Base-by-base conservation (phyloP, 2,888 invertebrate species). In the Isotomurus palustris region DNA sequence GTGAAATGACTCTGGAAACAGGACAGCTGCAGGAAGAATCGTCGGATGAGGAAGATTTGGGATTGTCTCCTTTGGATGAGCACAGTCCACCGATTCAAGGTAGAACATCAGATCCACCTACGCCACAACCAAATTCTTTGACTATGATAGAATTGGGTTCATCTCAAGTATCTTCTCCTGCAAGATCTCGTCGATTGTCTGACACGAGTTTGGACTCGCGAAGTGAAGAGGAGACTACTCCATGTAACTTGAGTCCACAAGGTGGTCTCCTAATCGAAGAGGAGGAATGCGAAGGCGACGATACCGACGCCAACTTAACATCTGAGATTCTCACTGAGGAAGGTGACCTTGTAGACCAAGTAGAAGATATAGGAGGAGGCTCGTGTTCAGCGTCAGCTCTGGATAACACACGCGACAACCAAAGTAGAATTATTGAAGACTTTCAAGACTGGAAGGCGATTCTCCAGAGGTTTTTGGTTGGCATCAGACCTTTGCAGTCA, bases 21-120 rank as follows among this genome's bases (percentile, higher is more conserved):
- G 59, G 57, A 10, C 58, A 64, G 22, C 14, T 50, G 2, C 79
- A 83, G 4, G 88, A 88, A 72, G 88, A 89, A 75, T 88, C 87
- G 2, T 89, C 88, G 0, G 89, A 89, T 73, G 87, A 87, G 71
- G 86, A 89, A 73, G 80, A 82, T 6, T 86, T 86, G 53, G 90
- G 90, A 45, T 88, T 91, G 72, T 87, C 87, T 4, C 88, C 87
- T 0, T 75, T 87, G 45, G 87, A 87, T 70, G 88, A 88, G 74
- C 74, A 80, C 36, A 77, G 63, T 14, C 62, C 69, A 0, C 63
- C 62, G 38, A 61, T 65, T 21, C 55, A 65, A 44, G 69, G 62
- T 32, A 51, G 61, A 53, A 58, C 54, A 24, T 64, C 68, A 2
- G 68, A 67, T 44, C 62, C 68, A 17, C 57, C 64, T 2, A 70